phyloP scores from a whole-genome alignment of 2,113 vertebrate genomes.

The Sinosuthora webbiana region DNA sequence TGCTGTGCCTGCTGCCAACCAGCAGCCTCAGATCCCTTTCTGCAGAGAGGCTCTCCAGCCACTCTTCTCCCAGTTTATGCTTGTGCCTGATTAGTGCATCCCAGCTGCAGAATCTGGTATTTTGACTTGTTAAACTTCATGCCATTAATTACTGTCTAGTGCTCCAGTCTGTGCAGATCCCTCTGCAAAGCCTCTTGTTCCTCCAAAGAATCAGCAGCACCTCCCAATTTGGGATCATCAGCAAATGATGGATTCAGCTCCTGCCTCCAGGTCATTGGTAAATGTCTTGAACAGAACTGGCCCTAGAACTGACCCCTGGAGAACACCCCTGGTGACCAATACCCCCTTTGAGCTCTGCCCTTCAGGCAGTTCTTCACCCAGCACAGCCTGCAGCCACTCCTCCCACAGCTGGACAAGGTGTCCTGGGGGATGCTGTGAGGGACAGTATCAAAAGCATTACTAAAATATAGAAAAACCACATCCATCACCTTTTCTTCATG shows the following conservation, averaged over 20 bases:
- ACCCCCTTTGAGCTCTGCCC: neutral
- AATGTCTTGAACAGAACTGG: neutral
- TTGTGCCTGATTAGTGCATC: neutral
- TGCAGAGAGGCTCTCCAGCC: neutral
- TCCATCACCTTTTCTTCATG: neutral
- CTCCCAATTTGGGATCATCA: neutral
- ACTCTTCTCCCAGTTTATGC: neutral
- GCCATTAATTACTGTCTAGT: neutral
- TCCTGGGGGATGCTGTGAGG: neutral
- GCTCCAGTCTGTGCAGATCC: neutral
- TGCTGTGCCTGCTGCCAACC: neutral
- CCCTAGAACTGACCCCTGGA: neutral
- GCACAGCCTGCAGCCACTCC: neutral
- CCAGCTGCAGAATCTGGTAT: neutral
- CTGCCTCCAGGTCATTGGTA: neutral
- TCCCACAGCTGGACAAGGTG: neutral
- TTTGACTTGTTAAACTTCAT: neutral
- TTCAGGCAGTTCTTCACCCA: neutral
- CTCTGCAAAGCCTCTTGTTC: neutral
- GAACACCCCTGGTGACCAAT: neutral
- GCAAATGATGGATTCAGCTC: neutral
- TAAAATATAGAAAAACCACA: neutral
- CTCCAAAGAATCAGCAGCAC: neutral
- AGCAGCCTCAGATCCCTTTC: neutral
- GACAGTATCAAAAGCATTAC: neutral